Conservation (phyloP, 1,140 invertebrate species). For the Archegozetes longisetosus region DNA sequence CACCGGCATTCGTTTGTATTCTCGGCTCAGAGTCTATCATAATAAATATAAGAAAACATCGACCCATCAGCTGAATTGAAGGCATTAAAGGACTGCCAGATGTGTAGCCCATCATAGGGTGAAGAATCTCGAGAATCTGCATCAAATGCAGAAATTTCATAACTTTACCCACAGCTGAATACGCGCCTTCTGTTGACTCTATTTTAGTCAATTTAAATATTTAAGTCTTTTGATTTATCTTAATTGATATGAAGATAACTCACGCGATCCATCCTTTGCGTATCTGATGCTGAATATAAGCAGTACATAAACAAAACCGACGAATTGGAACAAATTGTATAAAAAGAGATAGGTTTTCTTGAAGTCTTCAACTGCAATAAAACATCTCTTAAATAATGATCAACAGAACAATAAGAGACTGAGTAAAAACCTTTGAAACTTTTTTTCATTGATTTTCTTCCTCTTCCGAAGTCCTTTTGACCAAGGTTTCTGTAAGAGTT, state of each 20-base stretch:
- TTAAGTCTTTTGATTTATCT: constrained; percentile 18
- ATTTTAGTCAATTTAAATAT: too few species aligned
- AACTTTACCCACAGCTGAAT: constrained; percentile 53
- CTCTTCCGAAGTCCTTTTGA: constrained; percentile 58
- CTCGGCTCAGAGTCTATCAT: constrained; percentile 66
- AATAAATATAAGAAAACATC: constrained; percentile 59
- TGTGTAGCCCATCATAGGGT: constrained; percentile 73
- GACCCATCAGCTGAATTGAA: constrained; percentile 44
- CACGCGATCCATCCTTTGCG: constrained; percentile 49
- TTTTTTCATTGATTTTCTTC: constrained; percentile 41
- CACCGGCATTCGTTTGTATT: constrained; percentile 66
- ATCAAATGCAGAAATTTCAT: constrained; percentile 65
- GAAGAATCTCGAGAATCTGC: constrained; percentile 71
- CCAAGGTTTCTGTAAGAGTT: constrained; percentile 35
- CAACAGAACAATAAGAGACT: neutral
- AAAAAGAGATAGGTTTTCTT: constrained; percentile 70
- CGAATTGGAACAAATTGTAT: constrained; percentile 80
- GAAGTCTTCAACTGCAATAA: constrained; percentile 38
- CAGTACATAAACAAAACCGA: constrained; percentile 64
- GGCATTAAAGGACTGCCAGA: constrained; percentile 44
- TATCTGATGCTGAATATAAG: constrained; percentile 55
- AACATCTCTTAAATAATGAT: constrained; percentile 1
- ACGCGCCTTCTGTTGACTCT: constrained; percentile 53
- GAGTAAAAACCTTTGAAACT: neutral
- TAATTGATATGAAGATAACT: constrained; percentile 20